Conservation (phyloP, 2,888 invertebrate species). For the Limnephilus marmoratus region DNA sequence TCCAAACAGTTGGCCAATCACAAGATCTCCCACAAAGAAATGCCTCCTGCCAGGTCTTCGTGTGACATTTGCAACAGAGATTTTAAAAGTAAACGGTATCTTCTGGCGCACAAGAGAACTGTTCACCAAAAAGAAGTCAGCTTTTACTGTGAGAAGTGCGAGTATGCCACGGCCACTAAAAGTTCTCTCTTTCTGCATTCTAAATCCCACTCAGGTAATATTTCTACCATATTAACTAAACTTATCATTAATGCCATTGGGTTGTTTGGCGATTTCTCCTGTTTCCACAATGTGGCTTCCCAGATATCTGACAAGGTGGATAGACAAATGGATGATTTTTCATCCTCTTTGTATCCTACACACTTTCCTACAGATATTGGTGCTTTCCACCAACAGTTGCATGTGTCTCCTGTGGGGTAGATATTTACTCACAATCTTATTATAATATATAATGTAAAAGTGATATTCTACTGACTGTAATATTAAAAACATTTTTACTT, state of each 20-base stretch:
- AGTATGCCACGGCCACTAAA: slow-evolving; percentile 81
- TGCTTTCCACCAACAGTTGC: no score
- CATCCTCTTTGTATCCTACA: no score
- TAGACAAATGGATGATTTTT: no score
- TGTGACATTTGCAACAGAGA: slow-evolving; percentile 80
- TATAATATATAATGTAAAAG: no score
- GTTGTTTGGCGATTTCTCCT: no score
- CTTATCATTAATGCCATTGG: neutral
- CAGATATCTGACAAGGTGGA: no score
- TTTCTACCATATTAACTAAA: neutral
- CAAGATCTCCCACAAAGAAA: slow-evolving; percentile 81
- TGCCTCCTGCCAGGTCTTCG: slow-evolving; percentile 42
- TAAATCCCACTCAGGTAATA: slow-evolving; percentile 83
- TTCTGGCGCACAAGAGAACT: slow-evolving; percentile 78
- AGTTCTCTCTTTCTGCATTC: slow-evolving; percentile 83
- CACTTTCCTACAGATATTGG: no score
- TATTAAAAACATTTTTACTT: slow-evolving; percentile 30
- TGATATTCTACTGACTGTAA: no score
- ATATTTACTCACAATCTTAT: no score
- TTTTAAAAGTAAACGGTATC: slow-evolving; percentile 76
- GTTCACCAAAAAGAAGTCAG: slow-evolving; percentile 84
- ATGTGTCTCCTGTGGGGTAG: no score
- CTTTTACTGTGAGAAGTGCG: slow-evolving; percentile 82
- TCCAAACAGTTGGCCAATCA: slow-evolving; percentile 88
- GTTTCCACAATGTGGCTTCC: no score